Evolutionary conservation across 1,140 invertebrate genomes (phyloP).

Genomic region (Gryllus bimaculatus): DNA sequence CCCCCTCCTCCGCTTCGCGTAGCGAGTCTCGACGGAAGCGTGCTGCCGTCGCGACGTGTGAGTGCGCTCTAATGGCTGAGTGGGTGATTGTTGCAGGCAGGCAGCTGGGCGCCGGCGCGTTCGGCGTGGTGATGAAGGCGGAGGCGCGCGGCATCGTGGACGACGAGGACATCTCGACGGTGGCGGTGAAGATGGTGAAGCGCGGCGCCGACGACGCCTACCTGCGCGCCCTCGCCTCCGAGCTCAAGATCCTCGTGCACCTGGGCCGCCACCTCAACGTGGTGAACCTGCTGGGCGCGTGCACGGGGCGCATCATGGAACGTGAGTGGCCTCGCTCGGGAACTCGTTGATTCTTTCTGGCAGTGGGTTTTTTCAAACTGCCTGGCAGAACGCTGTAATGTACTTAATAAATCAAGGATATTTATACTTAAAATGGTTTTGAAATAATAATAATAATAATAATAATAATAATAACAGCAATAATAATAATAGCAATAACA

Average conservation of each 20-base stretch:
- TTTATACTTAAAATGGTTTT: no score
- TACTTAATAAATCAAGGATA: not conserved
- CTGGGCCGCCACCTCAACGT: slow-evolving; percentile 90
- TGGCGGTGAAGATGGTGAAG: slow-evolving; percentile 82
- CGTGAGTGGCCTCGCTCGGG: slow-evolving; percentile 44
- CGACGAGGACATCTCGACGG: slow-evolving; percentile 54
- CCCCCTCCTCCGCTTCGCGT: no score
- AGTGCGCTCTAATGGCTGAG: no score
- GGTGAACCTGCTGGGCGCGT: slow-evolving; percentile 87
- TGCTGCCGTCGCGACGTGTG: no score
- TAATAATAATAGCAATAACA: no score
- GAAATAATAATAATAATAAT: no score
- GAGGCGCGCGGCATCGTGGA: slow-evolving; percentile 64
- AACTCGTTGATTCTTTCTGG: no score
- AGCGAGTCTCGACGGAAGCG: no score
- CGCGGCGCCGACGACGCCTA: slow-evolving; percentile 59
- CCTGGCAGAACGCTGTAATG: not conserved
- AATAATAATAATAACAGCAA: no score
- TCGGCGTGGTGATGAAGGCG: slow-evolving; percentile 86
- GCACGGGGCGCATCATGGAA: slow-evolving; percentile 81
- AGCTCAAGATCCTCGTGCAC: slow-evolving; percentile 91
- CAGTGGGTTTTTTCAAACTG: not conserved
- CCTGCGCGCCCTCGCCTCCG: slow-evolving; percentile 73
- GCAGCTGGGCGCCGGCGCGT: slow-evolving; percentile 81
- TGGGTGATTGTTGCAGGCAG: slow-evolving; percentile 49